phyloP scores from a whole-genome alignment of 1,140 invertebrate genomes.

The Diabrotica virgifera region DNA sequence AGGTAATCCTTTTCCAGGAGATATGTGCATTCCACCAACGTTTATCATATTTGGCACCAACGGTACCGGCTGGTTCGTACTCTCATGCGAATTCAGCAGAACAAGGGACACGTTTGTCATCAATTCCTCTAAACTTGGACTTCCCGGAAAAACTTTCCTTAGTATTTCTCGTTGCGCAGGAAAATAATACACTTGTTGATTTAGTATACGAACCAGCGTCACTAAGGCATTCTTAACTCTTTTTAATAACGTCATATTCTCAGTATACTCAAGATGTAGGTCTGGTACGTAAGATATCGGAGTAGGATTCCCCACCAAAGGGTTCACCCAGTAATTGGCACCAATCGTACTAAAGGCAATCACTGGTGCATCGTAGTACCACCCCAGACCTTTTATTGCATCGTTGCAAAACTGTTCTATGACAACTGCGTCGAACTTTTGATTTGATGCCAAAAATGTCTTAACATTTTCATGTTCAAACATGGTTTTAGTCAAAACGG shows the following conservation, averaged over 20 bases:
- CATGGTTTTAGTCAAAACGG: neutral
- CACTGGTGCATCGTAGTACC: conserved; percentile 26
- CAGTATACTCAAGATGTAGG: conserved; percentile 34
- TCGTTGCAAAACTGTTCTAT: conserved; percentile 34
- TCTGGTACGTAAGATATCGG: conserved; percentile 42
- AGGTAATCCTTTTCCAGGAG: conserved; percentile 47
- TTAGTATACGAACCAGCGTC: conserved; percentile 41
- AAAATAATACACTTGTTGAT: conserved; percentile 22
- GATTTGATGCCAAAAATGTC: conserved; percentile 23
- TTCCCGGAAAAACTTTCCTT: conserved; percentile 41
- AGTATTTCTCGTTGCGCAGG: conserved; percentile 32
- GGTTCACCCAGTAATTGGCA: conserved; percentile 26
- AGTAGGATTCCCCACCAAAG: conserved; percentile 43
- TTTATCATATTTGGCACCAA: conserved; percentile 52
- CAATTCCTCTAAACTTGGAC: conserved; percentile 51
- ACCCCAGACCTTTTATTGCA: conserved; percentile 20
- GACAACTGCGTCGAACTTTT: conserved; percentile 34
- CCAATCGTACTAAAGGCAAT: conserved; percentile 38
- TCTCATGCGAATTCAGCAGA: conserved; percentile 28
- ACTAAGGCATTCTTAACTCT: conserved; percentile 46
- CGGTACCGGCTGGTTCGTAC: conserved; percentile 43
- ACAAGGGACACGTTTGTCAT: conserved; percentile 50
- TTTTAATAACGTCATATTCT: conserved; percentile 49
- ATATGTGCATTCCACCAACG: conserved; percentile 55
- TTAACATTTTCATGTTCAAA: conserved; percentile 16